Conservation (phyloP, 2,797 vertebrate genomes). For the Alosa sapidissima region DNA sequence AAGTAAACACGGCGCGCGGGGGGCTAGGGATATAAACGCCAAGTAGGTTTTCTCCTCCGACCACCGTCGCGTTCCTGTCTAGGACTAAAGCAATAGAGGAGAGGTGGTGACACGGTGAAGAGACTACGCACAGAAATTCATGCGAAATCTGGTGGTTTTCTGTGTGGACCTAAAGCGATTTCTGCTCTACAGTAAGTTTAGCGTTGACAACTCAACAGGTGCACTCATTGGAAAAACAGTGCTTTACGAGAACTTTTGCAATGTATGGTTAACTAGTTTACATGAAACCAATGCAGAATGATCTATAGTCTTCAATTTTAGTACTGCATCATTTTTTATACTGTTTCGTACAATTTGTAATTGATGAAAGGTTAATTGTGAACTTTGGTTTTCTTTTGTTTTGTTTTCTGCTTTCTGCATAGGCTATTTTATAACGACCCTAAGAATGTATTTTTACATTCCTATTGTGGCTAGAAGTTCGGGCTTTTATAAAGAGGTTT, state of each 20-base stretch:
- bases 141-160: neutral
- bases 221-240: neutral
- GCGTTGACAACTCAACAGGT: slow-evolving; percentile 42
- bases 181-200: slow-evolving; percentile 37
- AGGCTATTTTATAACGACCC: neutral
- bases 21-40: slow-evolving; percentile 44
- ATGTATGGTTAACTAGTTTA: neutral
- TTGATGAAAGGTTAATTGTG: neutral
- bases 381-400: neutral
- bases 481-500: neutral
- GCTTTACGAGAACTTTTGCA: neutral
- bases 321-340: neutral
- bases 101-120: neutral
- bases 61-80: slow-evolving; percentile 30
- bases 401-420: neutral
- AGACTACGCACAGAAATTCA: slow-evolving; percentile 8
- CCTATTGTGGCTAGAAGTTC: neutral
- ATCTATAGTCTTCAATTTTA: neutral
- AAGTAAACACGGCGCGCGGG: slow-evolving; percentile 34
- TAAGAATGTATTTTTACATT: neutral
- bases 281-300: neutral
- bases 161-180: neutral
- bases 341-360: neutral
- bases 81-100: neutral
- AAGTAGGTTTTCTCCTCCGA: slow-evolving; percentile 20